phyloP scores from a whole-genome alignment of 2,888 invertebrate genomes.

The Agriotes lineatus region DNA sequence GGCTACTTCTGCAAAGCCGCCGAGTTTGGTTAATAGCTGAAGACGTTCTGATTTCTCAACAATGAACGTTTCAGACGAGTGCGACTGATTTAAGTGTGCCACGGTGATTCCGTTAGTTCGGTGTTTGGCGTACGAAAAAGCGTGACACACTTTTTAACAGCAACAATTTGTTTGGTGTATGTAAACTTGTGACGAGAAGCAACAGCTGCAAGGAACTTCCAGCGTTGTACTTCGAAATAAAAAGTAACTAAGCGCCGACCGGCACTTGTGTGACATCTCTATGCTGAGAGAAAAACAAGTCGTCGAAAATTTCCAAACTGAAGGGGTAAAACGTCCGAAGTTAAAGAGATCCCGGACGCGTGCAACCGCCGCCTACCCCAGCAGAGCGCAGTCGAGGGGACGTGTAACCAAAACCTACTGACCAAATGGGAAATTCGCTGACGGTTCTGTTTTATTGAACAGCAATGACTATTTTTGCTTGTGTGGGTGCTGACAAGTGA shows the following conservation, averaged over 20 bases:
- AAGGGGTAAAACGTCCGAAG: neutral
- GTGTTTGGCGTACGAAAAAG: neutral
- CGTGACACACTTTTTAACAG: constrained; percentile 2
- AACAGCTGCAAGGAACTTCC: neutral
- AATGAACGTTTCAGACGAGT: neutral
- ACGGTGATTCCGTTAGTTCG: too few species aligned
- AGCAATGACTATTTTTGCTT: neutral
- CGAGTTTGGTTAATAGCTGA: constrained; percentile 7
- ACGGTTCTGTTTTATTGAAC: constrained; percentile 28
- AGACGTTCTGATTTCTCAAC: neutral
- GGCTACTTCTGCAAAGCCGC: neutral
- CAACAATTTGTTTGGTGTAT: constrained; percentile 1
- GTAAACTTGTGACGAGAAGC: neutral
- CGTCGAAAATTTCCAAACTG: neutral
- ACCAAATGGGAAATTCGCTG: constrained; percentile 25
- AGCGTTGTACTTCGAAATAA: neutral
- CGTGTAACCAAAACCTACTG: neutral
- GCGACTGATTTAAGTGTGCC: too few species aligned
- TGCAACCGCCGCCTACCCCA: neutral
- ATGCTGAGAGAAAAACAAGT: neutral
- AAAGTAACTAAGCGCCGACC: too few species aligned
- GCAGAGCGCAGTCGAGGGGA: neutral
- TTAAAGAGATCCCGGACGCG: neutral
- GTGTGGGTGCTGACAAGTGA: constrained; percentile 16
- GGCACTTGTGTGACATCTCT: neutral